A percentile compares a stretch with the other conserved stretches of the same genome.
phyloP scores from a whole-genome alignment of 2,888 invertebrate genomes.

The Meta bourneti region DNA sequence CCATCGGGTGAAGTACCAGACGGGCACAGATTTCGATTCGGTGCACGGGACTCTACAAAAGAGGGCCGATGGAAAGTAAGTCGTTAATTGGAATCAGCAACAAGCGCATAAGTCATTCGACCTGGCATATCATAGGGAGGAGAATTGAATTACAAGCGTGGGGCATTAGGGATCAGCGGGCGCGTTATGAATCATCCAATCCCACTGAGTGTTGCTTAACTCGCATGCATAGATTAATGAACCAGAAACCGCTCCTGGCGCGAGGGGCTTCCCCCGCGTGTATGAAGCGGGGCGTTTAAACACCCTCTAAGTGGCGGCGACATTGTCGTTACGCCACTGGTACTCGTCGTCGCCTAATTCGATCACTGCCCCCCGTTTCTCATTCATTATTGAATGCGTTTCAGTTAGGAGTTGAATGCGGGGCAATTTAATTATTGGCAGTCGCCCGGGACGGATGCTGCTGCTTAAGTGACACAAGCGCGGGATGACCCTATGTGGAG shows the following conservation, averaged over 20 bases:
- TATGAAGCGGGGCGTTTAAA: conserved; percentile 65
- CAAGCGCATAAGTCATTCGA: conserved; percentile 54
- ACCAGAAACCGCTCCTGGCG: conserved; percentile 59
- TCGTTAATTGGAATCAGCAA: conserved; percentile 33
- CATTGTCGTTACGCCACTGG: conserved; percentile 25
- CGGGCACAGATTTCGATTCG: too few species aligned
- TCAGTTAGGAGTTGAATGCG: conserved; percentile 31
- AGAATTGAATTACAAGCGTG: conserved; percentile 55
- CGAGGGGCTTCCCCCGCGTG: neutral
- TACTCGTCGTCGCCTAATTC: conserved; percentile 51
- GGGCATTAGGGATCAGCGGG: conserved; percentile 54
- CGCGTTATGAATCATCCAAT: conserved; percentile 60
- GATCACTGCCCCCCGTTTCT: conserved; percentile 49
- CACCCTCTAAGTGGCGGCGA: conserved; percentile 67
- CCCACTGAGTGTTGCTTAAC: conserved; percentile 40
- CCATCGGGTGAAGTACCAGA: too few species aligned
- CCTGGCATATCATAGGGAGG: conserved; percentile 31
- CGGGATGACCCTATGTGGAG: conserved; percentile 63
- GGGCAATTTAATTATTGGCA: conserved; percentile 68
- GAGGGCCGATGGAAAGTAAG: neutral
- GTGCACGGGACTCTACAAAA: too few species aligned
- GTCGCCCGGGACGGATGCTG: conserved; percentile 28
- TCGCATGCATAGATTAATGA: conserved; percentile 66
- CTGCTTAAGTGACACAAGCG: conserved; percentile 64
- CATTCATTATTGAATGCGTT: conserved; percentile 35